These are phyloP conservation scores for Polia nebulosa DNA, from an alignment of 2,888 invertebrate genomes.

Conservation along the genomic window DNA sequence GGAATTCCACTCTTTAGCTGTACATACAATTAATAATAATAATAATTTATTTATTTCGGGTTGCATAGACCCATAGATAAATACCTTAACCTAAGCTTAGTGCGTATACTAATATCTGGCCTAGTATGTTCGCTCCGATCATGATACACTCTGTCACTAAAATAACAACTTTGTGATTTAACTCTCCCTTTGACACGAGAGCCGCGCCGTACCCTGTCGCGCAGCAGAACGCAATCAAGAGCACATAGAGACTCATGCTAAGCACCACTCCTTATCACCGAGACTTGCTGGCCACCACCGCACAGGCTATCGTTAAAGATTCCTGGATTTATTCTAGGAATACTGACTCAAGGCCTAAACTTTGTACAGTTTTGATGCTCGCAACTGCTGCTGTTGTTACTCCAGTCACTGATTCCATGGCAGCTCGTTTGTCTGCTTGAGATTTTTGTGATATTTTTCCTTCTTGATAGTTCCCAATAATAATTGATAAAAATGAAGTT, in stretches of 20 bases:
- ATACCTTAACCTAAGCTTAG: too few relatives aligned
- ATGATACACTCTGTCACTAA: conserved; percentile 94
- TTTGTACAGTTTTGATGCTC: conserved; percentile 93
- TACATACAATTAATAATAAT: too few relatives aligned
- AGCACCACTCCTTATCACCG: conserved; percentile 93
- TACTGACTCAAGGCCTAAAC: conserved; percentile 90
- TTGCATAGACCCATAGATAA: too few relatives aligned
- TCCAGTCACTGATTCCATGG: conserved; percentile 92
- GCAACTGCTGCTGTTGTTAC: conserved; percentile 93
- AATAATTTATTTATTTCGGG: too few relatives aligned
- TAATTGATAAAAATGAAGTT: conserved; percentile 90
- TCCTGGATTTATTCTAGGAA: conserved; percentile 90
- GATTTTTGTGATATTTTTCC: conserved; percentile 91
- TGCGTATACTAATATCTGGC: conserved; percentile 94
- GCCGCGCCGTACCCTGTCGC: conserved; percentile 93
- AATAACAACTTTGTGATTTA: conserved; percentile 92
- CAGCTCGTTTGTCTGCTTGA: conserved; percentile 90
- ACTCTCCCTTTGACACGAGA: conserved; percentile 91
- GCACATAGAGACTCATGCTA: conserved; percentile 93
- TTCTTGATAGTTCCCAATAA: conserved; percentile 92
- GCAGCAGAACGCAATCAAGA: conserved; percentile 93
- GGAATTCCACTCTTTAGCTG: too few relatives aligned
- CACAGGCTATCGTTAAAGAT: conserved; percentile 86
- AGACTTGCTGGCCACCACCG: conserved; percentile 90
- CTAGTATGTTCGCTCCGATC: conserved; percentile 95